Evolutionary conservation across 2,797 vertebrate genomes (phyloP).

Genomic region (Psittacula echo): DNA sequence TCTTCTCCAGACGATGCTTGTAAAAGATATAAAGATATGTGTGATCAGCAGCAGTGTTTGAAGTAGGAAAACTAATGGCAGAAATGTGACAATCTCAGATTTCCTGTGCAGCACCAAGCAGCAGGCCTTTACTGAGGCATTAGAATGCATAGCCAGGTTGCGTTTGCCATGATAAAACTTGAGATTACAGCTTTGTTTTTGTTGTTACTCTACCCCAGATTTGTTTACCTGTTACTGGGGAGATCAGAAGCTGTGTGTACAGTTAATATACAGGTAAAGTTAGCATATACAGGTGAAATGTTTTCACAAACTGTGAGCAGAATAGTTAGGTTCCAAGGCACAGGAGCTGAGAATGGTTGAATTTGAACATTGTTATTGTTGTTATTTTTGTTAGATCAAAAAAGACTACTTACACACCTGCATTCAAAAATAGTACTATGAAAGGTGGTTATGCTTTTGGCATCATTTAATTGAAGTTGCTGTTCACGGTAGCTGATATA

Average conservation of each 20-base stretch:
- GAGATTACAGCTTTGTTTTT: not conserved
- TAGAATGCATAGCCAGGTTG: not conserved
- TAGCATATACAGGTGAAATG: not conserved
- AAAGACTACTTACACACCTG: not conserved
- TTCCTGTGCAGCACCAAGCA: not conserved
- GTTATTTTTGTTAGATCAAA: not conserved
- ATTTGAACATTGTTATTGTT: not conserved
- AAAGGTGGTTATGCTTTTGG: not conserved
- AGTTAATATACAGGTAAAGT: not conserved
- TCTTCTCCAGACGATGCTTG: not conserved
- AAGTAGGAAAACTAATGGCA: not conserved
- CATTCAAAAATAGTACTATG: not conserved
- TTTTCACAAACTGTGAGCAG: not conserved
- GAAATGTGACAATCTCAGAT: not conserved
- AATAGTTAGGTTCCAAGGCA: not conserved
- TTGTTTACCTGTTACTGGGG: not conserved
- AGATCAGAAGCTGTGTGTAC: not conserved
- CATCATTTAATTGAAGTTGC: not conserved
- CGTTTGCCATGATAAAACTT: not conserved
- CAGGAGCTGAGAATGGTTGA: not conserved
- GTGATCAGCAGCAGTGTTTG: not conserved
- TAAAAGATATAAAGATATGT: not conserved
- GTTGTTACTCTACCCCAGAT: not conserved
- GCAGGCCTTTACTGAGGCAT: not conserved
- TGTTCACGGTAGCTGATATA: not conserved